Conservation (phyloP, 1,140 invertebrate species). For the Lepeophtheirus salmonis region DNA sequence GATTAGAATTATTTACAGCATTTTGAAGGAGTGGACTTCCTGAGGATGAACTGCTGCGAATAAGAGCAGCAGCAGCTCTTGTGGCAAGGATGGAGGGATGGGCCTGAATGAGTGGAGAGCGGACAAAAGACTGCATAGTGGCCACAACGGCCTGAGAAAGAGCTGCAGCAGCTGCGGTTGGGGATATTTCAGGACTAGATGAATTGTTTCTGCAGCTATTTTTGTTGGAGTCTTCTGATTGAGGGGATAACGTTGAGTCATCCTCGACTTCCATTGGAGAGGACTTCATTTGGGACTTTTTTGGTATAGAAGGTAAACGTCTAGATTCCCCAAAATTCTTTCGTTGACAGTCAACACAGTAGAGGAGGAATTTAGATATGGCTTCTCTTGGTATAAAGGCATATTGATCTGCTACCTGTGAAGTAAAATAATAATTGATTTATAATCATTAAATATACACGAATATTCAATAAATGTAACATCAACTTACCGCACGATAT, state of each 20-base stretch:
- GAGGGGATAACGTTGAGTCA: neutral
- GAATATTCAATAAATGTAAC: neutral
- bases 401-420: constrained; percentile 82
- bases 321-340: constrained; percentile 7
- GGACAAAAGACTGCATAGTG: neutral
- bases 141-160: neutral
- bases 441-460: neutral
- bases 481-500: constrained; percentile 66
- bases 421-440: constrained; percentile 24
- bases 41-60: neutral
- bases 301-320: neutral
- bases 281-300: neutral
- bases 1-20: too few relatives aligned
- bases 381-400: constrained; percentile 83
- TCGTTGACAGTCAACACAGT: constrained; percentile 78
- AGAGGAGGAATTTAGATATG: constrained; percentile 77
- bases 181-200: constrained; percentile 19
- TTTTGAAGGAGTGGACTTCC: too few relatives aligned
- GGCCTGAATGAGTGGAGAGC: neutral
- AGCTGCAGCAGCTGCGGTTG: constrained; percentile 15
- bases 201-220: constrained; percentile 13
- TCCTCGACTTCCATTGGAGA: neutral
- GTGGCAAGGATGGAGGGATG: constrained; percentile 18
- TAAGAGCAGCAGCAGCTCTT: constrained; percentile 4
- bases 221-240: neutral